These are phyloP conservation scores for Druceiella hillmani DNA, from an alignment of 2,888 invertebrate genomes.

Conservation along the genomic window DNA sequence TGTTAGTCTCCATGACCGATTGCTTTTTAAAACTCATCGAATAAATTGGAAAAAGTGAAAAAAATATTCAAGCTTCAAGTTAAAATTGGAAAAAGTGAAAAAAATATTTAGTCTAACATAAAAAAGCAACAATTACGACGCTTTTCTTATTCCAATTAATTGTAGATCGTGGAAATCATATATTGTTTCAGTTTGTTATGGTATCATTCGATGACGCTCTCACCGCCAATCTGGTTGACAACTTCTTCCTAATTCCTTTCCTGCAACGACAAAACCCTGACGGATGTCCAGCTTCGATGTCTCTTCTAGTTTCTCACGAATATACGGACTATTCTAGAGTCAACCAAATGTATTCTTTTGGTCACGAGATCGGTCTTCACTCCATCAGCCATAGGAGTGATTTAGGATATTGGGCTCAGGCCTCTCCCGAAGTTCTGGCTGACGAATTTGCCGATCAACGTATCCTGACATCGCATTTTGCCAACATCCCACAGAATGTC, in stretches of 20 bases:
- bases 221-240: slow-evolving; percentile 37
- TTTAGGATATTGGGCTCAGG: slow-evolving; percentile 45
- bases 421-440: slow-evolving; percentile 34
- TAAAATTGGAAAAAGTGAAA: no score
- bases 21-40: no score
- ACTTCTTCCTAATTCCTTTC: slow-evolving; percentile 40
- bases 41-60: no score
- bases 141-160: no score
- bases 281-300: slow-evolving; percentile 49
- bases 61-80: no score
- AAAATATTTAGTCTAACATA: no score
- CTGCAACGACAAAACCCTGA: slow-evolving; percentile 51
- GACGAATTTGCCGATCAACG: slow-evolving; percentile 49
- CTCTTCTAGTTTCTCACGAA: slow-evolving; percentile 59
- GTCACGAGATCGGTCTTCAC: slow-evolving; percentile 58
- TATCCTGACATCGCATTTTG: slow-evolving; percentile 33
- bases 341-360: slow-evolving; percentile 43
- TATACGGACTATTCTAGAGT: slow-evolving; percentile 54
- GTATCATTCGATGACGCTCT: slow-evolving; percentile 55
- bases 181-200: slow-evolving; percentile 46
- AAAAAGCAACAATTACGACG: no score
- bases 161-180: no score
- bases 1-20: no score
- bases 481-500: slow-evolving; percentile 38
- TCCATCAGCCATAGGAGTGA: slow-evolving; percentile 47